phyloP scores from a whole-genome alignment of 2,113 vertebrate genomes.

The Prionailurus bengalensis region DNA sequence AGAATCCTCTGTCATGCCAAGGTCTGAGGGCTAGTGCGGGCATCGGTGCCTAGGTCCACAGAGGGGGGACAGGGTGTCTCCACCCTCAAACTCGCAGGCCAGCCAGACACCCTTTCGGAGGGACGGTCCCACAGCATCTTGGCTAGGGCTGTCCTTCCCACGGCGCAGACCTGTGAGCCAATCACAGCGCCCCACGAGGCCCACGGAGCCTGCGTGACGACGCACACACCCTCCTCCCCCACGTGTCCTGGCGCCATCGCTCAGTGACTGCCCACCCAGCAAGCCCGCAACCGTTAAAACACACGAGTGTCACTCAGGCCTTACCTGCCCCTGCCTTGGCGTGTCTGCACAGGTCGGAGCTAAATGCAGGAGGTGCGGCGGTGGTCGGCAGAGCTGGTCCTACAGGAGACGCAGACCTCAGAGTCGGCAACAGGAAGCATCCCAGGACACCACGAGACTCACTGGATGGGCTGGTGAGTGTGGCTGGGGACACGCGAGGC shows the following conservation, averaged over 20 bases:
- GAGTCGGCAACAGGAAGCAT: not conserved
- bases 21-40: not conserved
- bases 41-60: not conserved
- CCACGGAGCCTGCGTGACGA: not conserved
- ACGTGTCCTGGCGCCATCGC: not conserved
- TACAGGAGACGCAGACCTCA: not conserved
- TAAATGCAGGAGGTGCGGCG: not conserved
- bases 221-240: not conserved
- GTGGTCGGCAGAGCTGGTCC: not conserved
- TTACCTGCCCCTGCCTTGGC: too few relatives aligned
- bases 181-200: not conserved
- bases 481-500: not conserved
- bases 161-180: not conserved
- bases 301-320: not conserved
- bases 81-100: not conserved
- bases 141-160: not conserved
- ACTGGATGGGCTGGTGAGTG: rapidly evolving
- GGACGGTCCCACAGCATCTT: not conserved
- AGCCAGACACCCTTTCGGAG: not conserved
- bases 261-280: not conserved
- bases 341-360: not conserved
- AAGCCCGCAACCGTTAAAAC: not conserved
- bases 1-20: not conserved
- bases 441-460: rapidly evolving
- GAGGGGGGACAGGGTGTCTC: not conserved